These are phyloP conservation scores for Rhynchomys soricoides DNA, from an alignment of 2,113 vertebrate genomes.

Conservation along the genomic window DNA sequence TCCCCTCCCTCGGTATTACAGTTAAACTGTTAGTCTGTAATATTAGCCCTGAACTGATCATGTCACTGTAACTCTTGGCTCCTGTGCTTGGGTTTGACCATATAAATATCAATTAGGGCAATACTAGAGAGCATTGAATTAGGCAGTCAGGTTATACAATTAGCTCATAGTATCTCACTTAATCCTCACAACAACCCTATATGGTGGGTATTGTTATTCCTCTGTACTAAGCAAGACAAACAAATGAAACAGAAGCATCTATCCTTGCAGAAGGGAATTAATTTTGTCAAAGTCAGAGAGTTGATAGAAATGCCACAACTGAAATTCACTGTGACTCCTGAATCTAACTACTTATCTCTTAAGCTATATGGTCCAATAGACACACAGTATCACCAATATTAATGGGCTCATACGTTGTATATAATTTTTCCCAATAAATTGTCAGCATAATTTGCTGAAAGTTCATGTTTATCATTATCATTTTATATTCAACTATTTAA, in stretches of 20 bases:
- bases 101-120: not conserved
- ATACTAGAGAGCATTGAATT: not conserved
- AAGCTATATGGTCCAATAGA: not conserved
- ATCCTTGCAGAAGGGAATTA: not conserved
- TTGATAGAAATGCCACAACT: not conserved
- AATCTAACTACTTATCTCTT: not conserved
- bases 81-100: not conserved
- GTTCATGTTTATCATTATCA: not conserved
- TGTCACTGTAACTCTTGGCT: not conserved
- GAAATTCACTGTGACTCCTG: not conserved
- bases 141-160: not conserved
- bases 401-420: not conserved
- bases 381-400: not conserved
- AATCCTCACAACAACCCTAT: not conserved
- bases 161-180: not conserved
- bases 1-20: not conserved
- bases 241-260: not conserved
- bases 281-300: not conserved
- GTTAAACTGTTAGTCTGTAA: not conserved
- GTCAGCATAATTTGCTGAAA: not conserved
- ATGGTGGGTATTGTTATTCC: not conserved
- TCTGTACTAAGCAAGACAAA: not conserved
- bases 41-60: conserved; percentile 6
- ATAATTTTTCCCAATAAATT: not conserved
- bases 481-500: conserved; percentile 37